Percentiles rank a stretch among this genome's conserved stretches.
Conservation (phyloP, 2,797 vertebrate genomes). For the Babyrousa celebensis region DNA sequence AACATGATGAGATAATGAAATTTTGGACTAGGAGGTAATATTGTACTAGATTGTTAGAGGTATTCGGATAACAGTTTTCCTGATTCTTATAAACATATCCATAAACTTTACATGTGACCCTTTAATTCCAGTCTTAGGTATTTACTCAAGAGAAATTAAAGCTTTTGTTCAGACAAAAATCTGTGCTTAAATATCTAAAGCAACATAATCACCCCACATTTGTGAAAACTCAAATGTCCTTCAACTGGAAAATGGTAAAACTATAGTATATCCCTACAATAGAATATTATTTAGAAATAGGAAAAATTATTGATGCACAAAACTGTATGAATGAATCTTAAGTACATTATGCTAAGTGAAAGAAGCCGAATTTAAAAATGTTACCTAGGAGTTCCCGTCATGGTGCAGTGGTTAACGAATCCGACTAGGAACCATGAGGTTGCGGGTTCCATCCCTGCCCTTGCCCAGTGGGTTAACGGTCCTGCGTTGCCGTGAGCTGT, state of each 20-base stretch:
- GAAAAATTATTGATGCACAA: background rate
- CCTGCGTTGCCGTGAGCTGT: too few relatives aligned
- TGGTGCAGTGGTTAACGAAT: too few relatives aligned
- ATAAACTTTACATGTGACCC: background rate
- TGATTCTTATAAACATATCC: background rate
- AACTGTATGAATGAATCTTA: background rate
- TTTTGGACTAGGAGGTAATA: background rate
- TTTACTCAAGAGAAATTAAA: background rate
- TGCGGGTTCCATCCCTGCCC: too few relatives aligned
- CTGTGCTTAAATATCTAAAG: background rate
- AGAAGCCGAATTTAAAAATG: background rate
- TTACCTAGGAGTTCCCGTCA: too few relatives aligned
- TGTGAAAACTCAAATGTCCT: background rate
- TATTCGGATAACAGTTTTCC: background rate
- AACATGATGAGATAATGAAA: background rate
- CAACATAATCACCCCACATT: background rate
- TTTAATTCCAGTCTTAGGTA: background rate
- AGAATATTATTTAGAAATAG: background rate
- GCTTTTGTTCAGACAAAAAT: background rate
- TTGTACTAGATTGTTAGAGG: background rate
- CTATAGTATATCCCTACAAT: background rate
- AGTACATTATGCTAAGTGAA: background rate
- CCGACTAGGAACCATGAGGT: too few relatives aligned
- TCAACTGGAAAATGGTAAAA: background rate
- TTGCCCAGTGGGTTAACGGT: too few relatives aligned